Conservation (phyloP, 2,113 vertebrate genomes). For the Bos taurus region ARS-UCD2.0 NC_037335.1:15319001-15319500, state of each 20-base stretch:
- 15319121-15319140: background rate
- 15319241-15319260: background rate
- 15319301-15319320: background rate
- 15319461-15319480: background rate
- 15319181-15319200: background rate
- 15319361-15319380: background rate
- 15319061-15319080: background rate
- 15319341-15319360: background rate
- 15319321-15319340: background rate
- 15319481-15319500: background rate
- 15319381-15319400: background rate
- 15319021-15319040: background rate
- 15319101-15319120: background rate
- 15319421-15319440: background rate
- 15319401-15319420: background rate
- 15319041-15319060: background rate
- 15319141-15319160: background rate
- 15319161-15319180: background rate
- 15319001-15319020: background rate
- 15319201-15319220: background rate
- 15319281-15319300: background rate
- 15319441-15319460: background rate
- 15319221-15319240: background rate
- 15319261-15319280: background rate
- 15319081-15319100: background rate